A percentile compares a stretch with the other conserved stretches of the same genome.
These are phyloP conservation scores for Lepidurus packardi DNA, from an alignment of 1,140 invertebrate genomes.

Conservation along the genomic window DNA sequence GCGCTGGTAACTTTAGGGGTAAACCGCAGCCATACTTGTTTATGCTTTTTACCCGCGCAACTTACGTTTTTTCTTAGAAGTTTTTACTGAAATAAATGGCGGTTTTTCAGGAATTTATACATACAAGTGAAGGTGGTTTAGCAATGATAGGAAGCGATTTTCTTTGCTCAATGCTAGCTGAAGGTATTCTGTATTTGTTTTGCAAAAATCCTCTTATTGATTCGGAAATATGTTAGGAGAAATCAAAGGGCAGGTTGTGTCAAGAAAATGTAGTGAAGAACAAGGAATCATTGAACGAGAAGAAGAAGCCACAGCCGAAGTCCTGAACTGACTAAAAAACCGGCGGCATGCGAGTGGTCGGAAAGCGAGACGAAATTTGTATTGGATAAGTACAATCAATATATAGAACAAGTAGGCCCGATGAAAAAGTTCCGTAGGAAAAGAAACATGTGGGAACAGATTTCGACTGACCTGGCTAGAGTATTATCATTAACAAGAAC, in stretches of 20 bases:
- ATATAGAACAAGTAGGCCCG: not conserved
- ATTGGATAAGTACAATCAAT: no score
- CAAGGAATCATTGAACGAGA: no score
- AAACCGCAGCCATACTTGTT: not conserved
- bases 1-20: not conserved
- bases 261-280: not conserved
- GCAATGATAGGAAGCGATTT: not conserved
- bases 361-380: no score
- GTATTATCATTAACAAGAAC: not conserved
- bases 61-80: not conserved
- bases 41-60: not conserved
- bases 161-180: not conserved
- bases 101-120: not conserved
- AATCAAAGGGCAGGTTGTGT: not conserved
- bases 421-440: not conserved
- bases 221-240: not conserved
- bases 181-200: not conserved
- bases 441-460: not conserved
- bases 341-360: no score
- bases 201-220: not conserved
- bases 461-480: not conserved
- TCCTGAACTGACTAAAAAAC: no score
- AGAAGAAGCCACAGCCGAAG: no score
- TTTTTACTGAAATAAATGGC: not conserved
- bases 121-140: not conserved